phyloP scores from a whole-genome alignment of 1,140 invertebrate genomes.

The Tetranychus cinnabarinus region DNA sequence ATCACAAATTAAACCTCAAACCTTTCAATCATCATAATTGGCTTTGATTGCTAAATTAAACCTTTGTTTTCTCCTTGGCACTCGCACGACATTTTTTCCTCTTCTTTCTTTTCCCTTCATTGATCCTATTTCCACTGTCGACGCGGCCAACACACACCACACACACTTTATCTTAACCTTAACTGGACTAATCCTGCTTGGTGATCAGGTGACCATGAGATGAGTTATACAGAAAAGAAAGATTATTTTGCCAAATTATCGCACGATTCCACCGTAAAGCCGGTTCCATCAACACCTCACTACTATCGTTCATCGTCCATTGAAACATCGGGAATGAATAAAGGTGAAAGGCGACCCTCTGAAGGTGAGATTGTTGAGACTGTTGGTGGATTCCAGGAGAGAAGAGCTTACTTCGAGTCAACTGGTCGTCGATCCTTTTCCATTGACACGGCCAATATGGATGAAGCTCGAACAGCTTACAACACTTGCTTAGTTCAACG shows the following conservation, averaged over 20 bases:
- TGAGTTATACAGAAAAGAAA: slow-evolving; percentile 3
- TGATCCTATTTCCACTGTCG: too few species aligned
- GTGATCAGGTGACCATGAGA: neutral
- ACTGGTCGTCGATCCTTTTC: neutral
- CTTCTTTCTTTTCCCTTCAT: neutral
- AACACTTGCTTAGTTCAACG: too few species aligned
- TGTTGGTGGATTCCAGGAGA: neutral
- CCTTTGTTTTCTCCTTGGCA: too few species aligned
- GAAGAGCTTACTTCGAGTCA: neutral
- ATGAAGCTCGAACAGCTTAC: too few species aligned
- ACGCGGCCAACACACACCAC: too few species aligned
- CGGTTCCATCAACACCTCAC: neutral
- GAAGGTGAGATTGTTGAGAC: neutral
- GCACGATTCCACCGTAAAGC: neutral
- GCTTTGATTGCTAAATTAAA: too few species aligned
- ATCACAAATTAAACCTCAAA: too few species aligned
- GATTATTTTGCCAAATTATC: neutral
- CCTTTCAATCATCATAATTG: too few species aligned
- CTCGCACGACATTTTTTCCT: neutral
- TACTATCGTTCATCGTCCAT: neutral
- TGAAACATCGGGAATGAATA: neutral
- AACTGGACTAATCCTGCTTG: neutral
- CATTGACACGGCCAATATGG: too few species aligned
- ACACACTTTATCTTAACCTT: neutral
- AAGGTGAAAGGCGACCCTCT: neutral